phyloP scores from a whole-genome alignment of 1,140 invertebrate genomes.

The Trachelipus rathkii region DNA sequence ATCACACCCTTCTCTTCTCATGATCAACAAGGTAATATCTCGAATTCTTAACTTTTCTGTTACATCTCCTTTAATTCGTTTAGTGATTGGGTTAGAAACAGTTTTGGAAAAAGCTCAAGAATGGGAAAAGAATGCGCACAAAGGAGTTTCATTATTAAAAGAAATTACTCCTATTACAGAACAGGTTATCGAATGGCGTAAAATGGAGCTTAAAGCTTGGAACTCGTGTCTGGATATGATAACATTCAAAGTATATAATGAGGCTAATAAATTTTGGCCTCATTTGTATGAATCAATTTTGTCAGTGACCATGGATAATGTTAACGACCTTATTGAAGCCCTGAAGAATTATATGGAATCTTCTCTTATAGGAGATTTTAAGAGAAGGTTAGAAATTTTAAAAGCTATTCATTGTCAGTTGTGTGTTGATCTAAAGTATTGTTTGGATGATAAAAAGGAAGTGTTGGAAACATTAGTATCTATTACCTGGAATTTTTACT shows the following conservation, averaged over 20 bases:
- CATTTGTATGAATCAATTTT: conserved; percentile 36
- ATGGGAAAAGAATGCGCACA: conserved; percentile 45
- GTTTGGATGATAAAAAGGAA: conserved; percentile 50
- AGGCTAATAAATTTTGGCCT: conserved; percentile 40
- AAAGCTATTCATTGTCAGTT: conserved; percentile 71
- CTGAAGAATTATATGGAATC: conserved; percentile 80
- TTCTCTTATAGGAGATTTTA: conserved; percentile 76
- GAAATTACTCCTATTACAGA: conserved; percentile 67
- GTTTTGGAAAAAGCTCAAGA: conserved; percentile 66
- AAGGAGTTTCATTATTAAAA: conserved; percentile 71
- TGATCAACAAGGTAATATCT: conserved; percentile 65
- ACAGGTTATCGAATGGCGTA: conserved; percentile 84
- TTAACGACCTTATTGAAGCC: conserved; percentile 49
- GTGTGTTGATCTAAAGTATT: conserved; percentile 54
- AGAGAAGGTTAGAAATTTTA: conserved; percentile 71
- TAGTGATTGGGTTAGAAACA: conserved; percentile 84
- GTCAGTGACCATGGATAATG: conserved; percentile 52
- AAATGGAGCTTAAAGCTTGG: conserved; percentile 83
- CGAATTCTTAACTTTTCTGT: conserved; percentile 75
- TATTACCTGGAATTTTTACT: conserved; percentile 77
- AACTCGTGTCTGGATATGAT: conserved; percentile 65
- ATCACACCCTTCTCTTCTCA: conserved; percentile 75
- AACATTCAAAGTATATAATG: conserved; percentile 48
- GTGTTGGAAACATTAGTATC: conserved; percentile 57
- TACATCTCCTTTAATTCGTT: conserved; percentile 75